Evolutionary conservation across 2,113 vertebrate genomes (phyloP).

Genomic region (Corythoichthys haematopterus): DNA sequence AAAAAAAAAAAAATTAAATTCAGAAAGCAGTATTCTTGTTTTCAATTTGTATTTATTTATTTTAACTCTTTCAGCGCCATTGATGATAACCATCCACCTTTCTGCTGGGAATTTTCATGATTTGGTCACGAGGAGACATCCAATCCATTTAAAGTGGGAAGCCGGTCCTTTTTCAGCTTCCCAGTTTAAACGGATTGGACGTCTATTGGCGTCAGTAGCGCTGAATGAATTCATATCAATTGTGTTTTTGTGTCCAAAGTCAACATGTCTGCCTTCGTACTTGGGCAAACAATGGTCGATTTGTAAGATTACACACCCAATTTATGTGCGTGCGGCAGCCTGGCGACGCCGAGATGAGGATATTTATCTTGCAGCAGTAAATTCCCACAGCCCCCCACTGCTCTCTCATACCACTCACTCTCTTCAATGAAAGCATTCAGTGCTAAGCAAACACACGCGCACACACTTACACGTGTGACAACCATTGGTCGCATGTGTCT

Average conservation of each 20-base stretch:
- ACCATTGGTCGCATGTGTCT: constrained; percentile 2
- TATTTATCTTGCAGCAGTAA: constrained; percentile 73
- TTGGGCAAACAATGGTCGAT: constrained; percentile 59
- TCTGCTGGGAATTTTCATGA: too few species aligned
- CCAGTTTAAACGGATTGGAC: too few species aligned
- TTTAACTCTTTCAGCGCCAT: too few species aligned
- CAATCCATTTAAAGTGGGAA: too few species aligned
- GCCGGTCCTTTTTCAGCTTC: too few species aligned
- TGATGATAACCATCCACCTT: too few species aligned
- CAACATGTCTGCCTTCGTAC: too few species aligned
- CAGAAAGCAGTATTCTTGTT: too few species aligned
- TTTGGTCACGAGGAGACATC: too few species aligned
- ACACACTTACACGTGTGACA: constrained; percentile 21
- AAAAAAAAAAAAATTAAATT: too few species aligned
- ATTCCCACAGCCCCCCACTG: constrained; percentile 50
- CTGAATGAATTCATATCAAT: background rate
- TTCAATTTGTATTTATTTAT: too few species aligned
- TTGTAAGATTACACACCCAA: constrained; percentile 64
- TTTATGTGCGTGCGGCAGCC: constrained; percentile 23
- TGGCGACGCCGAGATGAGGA: constrained; percentile 52
- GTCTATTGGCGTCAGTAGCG: too few species aligned
- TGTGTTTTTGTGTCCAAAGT: background rate
- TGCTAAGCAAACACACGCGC: constrained; percentile 60
- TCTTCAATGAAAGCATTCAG: constrained; percentile 65
- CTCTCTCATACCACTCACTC: background rate